Evolutionary conservation across 2,888 invertebrate genomes (phyloP), one percentile per base, ranked within the genome.

Genomic region (Meganola albula): DNA sequence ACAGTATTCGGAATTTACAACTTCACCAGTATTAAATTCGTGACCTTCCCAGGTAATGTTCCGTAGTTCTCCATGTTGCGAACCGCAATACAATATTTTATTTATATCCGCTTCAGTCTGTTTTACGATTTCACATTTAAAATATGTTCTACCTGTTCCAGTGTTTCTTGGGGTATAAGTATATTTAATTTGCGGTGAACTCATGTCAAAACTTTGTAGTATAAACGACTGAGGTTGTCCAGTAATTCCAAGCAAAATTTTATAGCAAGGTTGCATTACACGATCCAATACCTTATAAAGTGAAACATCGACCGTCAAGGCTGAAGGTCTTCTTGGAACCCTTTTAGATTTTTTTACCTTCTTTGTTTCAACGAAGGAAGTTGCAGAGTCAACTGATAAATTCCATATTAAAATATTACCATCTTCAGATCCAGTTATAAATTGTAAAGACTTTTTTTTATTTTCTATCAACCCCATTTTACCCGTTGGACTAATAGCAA

Each of bases 331-430:
- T 46, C 68, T 74, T 3, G 58, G 53, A 22, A 89, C 64, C 43
- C 89, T 75, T 51, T 77, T 83, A 3, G 85, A 76, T 49, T 74
- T 80, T 44, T 76, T 79, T 2, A 74, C 54, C 51, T 73, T 78
- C 34, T 74, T 80, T 0, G 62, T 58, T 48, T 79, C 77, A 41
- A 73, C 62, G 14, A 56, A 43, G 2, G 58, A 62, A 5, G 20
- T n/a, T 1, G 74, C 45, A 43, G 75, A 79, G 40, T 79, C 76
- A n/a, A 82, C 78, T 41, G 90, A 88, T 28, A 93, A 71, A 73
- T 92, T 90, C 93, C 93, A 94, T 58, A 92, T 89, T 22, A 90
- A 80, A 26, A 93, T 78, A 1, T 75, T 87, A 1, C 93, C 93
- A 62, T 93, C 93, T 42, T 88, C 80, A 12, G 91, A 88, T 12